Base-by-base conservation (phyloP, 2,113 vertebrate species). In the Raphicerus campestris region DNA sequence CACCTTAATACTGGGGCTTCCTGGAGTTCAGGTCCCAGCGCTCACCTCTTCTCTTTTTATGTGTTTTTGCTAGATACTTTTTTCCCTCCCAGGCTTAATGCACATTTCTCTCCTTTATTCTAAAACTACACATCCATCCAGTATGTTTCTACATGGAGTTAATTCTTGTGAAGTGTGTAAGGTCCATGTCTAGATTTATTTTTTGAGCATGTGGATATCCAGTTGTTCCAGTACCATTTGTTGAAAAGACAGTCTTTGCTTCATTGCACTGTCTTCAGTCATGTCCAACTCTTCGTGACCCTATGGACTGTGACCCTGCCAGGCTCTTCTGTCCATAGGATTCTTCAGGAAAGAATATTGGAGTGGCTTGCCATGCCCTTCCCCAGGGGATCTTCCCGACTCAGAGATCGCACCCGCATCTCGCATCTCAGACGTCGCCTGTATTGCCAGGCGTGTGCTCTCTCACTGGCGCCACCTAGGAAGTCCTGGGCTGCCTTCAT, bases 361-460 rank as follows among this genome's bases (percentile, higher is more conserved):
- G 19, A 39, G n/a, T 22, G n/a, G 66, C 19, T 39, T 22, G 5
- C n/a, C n/a, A 70, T 11, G 66, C 66, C 66, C n/a, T 70, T 22
- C 9, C 19, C n/a, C 19, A 39, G 66, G n/a, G 19, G 10, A 22
- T 39, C 66, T 35, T 39, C 9, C n/a, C 0, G 5, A 70, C 19
- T 70, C 66, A 70, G 66, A 3, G n/a, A 6, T 39, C 1, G 1
- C 19, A 70, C n/a, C 66, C 19, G n/a, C n/a, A 35, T n/a, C n/a
- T n/a, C n/a, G n/a, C n/a, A 11, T 22, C 66, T 70, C 66, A 70
- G 19, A n/a, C 66, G 22, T 6, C 1, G 0, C 66, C n/a, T 70
- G 10, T 2, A 11, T 22, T 6, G 5, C n/a, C 66, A n/a, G 61
- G 61, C 0, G 0, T 63, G 32, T n/a, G n/a, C 30, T 63, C 4